Base-by-base conservation (phyloP, 2,113 vertebrate genomes). In the Mus pahari region DNA sequence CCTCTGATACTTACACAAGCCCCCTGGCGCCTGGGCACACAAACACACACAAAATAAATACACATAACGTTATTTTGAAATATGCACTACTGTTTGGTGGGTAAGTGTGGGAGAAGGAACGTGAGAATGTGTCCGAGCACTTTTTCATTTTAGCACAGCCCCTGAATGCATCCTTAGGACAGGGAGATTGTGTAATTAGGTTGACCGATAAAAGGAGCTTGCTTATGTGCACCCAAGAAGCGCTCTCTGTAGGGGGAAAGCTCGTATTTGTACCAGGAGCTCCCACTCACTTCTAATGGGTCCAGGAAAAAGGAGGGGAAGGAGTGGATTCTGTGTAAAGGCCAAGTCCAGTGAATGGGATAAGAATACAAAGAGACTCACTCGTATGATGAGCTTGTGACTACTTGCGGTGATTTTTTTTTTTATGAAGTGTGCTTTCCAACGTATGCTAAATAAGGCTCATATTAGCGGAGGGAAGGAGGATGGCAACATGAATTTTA, bases 401-500 rank as follows among this genome's bases (percentile, higher is more conserved):
- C 71, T 68, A 88, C 28, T 24, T 33, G 48, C n/a, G 42, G 31
- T 68, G 82, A 84, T 50, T 62, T 93, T 79, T 74, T 92, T 70
- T 86, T 55, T 55, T 17, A 62, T 42, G 39, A 64, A 45, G 68
- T 33, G 55, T 82, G 33, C 28, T 89, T 95, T 87, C 64, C 89
- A 19, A 68, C n/a, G 53, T 75, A 75, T 53, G 50, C 74, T 68
- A 71, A 91, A 14, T 66, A 62, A 78, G 60, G 90, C 86, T 87
- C 79, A 79, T 28, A 78, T 66, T 79, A 71, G 45, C 42, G 83
- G 90, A 86, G 10, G 84, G 77, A 86, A 58, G 26, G 19, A 89
- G 71, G 58, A 82, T 94, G 55, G 42, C 42, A 31, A 91, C 83
- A 90, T 89, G 26, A 53, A 87, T 58, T 89, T 94, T 58, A 96